Conservation (phyloP, 1,140 invertebrate genomes). For the Pectinophora gossypiella region DNA sequence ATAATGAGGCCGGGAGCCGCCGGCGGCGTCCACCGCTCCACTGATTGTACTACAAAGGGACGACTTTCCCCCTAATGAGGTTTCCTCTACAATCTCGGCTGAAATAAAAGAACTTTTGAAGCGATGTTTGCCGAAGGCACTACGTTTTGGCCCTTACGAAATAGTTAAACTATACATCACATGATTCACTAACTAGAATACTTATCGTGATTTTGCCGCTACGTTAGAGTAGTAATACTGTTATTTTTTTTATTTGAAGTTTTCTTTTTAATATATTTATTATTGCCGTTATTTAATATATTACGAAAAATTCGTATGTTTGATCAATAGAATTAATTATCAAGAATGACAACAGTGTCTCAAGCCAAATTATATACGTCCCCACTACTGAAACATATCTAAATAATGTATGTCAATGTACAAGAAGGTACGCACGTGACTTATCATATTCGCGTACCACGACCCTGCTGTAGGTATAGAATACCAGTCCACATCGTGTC, state of each 20-base stretch:
- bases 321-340: too few species aligned
- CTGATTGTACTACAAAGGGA: constrained; percentile 55
- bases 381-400: too few species aligned
- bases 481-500: neutral
- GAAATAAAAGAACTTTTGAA: constrained; percentile 38
- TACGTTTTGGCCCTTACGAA: constrained; percentile 8
- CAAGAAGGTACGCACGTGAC: too few species aligned
- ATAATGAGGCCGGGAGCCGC: constrained; percentile 46
- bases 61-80: constrained; percentile 53
- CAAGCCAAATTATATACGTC: too few species aligned
- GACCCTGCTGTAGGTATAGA: neutral
- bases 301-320: too few species aligned
- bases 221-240: too few species aligned
- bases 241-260: too few species aligned
- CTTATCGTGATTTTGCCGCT: too few species aligned
- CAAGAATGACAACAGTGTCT: too few species aligned
- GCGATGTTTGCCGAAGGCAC: constrained; percentile 40
- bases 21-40: constrained; percentile 14
- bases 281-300: too few species aligned
- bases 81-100: constrained; percentile 16
- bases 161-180: neutral
- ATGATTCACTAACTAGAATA: neutral
- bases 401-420: too few species aligned
- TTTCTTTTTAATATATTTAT: too few species aligned
- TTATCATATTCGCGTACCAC: neutral